phyloP scores from a whole-genome alignment of 2,113 vertebrate genomes.

The Catharus minimus region DNA sequence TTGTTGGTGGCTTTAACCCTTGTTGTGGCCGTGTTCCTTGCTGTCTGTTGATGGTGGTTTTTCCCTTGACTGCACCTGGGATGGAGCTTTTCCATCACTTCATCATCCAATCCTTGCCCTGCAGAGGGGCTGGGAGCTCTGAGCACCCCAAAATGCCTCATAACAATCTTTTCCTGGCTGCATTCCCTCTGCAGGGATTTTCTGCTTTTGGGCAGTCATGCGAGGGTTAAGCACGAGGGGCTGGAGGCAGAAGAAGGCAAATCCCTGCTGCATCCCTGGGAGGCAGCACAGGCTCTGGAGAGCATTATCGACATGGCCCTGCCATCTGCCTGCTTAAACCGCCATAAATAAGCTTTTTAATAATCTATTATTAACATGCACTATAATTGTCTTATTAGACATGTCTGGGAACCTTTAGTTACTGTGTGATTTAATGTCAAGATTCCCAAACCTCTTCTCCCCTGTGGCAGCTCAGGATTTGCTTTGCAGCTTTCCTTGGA shows the following conservation, averaged over 20 bases:
- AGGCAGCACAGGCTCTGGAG: neutral
- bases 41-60: neutral
- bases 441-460: conserved; percentile 12
- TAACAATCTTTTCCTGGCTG: neutral
- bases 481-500: neutral
- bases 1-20: neutral
- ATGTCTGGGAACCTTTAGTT: conserved; percentile 51
- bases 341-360: conserved; percentile 50
- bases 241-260: conserved; percentile 10
- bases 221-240: neutral
- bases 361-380: conserved; percentile 57
- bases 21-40: neutral
- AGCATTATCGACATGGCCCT: neutral
- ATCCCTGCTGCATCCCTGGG: neutral
- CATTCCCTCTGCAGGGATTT: neutral
- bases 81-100: neutral
- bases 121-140: neutral
- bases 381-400: conserved; percentile 59
- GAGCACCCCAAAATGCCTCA: neutral
- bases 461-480: neutral
- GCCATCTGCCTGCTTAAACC: conserved; percentile 33
- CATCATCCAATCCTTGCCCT: rapidly evolving
- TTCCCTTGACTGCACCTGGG: neutral
- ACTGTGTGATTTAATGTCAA: conserved; percentile 27
- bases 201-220: neutral